Evolutionary conservation across 2,888 invertebrate genomes (phyloP).

Genomic region (Temnothorax rugatulus): DNA sequence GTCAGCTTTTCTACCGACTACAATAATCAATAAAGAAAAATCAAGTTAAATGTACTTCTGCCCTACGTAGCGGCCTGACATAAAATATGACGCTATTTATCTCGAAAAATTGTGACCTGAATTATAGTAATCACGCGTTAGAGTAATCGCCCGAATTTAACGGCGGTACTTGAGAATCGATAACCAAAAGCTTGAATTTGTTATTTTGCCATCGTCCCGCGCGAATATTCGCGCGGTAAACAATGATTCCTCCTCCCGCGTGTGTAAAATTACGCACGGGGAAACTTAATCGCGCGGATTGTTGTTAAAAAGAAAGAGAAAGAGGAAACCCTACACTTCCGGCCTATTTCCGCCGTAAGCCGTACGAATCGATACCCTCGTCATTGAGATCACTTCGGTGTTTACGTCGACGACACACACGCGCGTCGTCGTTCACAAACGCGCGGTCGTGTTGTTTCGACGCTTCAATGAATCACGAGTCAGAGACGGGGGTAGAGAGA

Average conservation of each 20-base stretch:
- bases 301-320: background rate
- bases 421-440: slow-evolving; percentile 45
- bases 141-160: slow-evolving; percentile 17
- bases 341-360: background rate
- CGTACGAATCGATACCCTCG: slow-evolving; percentile 29
- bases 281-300: background rate
- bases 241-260: background rate
- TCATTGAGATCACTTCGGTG: slow-evolving; percentile 40
- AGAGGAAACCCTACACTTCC: slow-evolving; percentile 13
- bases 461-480: slow-evolving; percentile 45
- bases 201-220: background rate
- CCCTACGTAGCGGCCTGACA: background rate
- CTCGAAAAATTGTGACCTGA: background rate
- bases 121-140: slow-evolving; percentile 18
- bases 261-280: background rate
- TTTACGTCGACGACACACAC: slow-evolving; percentile 23
- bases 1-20: background rate
- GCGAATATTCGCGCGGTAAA: background rate
- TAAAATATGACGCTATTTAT: slow-evolving; percentile 4
- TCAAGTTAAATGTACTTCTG: background rate
- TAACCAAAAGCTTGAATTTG: background rate
- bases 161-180: background rate
- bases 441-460: slow-evolving; percentile 26
- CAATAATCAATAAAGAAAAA: background rate
- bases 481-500: background rate